phyloP scores from a whole-genome alignment of 2,113 vertebrate species.

The Chloropsis cyanopogon region DNA sequence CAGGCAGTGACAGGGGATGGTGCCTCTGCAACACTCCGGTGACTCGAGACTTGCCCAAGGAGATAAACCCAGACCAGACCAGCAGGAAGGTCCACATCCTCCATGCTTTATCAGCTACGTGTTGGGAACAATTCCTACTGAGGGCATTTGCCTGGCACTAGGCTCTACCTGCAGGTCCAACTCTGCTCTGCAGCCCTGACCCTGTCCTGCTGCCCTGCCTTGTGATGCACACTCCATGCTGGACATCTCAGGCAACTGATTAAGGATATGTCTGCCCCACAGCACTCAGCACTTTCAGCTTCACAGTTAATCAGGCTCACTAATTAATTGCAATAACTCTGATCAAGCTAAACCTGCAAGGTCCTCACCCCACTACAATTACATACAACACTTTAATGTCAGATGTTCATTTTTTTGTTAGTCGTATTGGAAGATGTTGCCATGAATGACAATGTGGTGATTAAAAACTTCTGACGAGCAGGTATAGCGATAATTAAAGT shows the following conservation, averaged over 20 bases:
- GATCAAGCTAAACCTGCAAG: neutral
- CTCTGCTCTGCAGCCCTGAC: neutral
- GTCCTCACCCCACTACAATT: neutral
- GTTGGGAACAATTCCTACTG: neutral
- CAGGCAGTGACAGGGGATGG: neutral
- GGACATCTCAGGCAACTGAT: constrained; percentile 12
- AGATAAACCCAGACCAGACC: neutral
- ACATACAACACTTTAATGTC: neutral
- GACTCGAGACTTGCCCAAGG: neutral
- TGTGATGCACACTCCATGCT: neutral
- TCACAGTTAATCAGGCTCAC: neutral
- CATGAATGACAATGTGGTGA: neutral
- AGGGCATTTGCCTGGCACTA: neutral
- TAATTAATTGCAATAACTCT: constrained; percentile 20
- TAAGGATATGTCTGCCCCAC: neutral
- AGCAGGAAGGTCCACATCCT: neutral
- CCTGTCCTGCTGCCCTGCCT: neutral
- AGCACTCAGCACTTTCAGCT: neutral
- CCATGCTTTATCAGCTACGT: neutral
- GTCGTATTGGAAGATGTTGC: neutral
- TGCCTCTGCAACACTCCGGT: fast-evolving
- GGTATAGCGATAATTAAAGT: neutral
- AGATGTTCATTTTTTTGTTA: neutral
- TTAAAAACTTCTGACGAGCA: neutral
- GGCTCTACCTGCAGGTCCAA: neutral